phyloP scores from a whole-genome alignment of 2,797 vertebrate species.

The Ptychadena robeensis region DNA sequence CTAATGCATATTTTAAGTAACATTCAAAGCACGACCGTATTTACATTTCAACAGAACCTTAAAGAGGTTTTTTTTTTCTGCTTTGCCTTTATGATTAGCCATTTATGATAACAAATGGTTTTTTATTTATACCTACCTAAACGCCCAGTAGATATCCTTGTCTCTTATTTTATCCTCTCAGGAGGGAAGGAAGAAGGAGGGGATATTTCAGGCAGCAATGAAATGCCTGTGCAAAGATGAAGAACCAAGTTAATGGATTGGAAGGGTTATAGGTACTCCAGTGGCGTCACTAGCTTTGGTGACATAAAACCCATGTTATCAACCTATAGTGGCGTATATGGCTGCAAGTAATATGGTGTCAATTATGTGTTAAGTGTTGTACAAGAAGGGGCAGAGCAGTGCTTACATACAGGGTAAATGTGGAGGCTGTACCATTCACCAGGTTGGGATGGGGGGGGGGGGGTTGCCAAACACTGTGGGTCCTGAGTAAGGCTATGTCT shows the following conservation, averaged over 20 bases:
- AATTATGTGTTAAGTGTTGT: too few species aligned
- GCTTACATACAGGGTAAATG: too few species aligned
- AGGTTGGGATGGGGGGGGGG: too few species aligned
- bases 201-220: background rate
- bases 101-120: background rate
- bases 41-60: conserved; percentile 22
- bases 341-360: too few species aligned
- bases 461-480: too few species aligned
- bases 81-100: background rate
- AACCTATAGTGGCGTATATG: too few species aligned
- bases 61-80: background rate
- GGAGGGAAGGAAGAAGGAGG: background rate
- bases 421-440: too few species aligned
- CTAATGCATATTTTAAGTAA: conserved; percentile 30
- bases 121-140: background rate
- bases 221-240: background rate
- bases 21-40: background rate
- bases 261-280: too few species aligned
- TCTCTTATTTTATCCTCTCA: background rate
- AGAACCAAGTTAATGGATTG: background rate
- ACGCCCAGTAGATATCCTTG: background rate
- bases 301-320: too few species aligned
- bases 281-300: too few species aligned
- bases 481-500: too few species aligned
- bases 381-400: too few species aligned